Evolutionary conservation across 1,140 invertebrate genomes (phyloP).

Genomic region (Drosophila ambigua): DNA sequence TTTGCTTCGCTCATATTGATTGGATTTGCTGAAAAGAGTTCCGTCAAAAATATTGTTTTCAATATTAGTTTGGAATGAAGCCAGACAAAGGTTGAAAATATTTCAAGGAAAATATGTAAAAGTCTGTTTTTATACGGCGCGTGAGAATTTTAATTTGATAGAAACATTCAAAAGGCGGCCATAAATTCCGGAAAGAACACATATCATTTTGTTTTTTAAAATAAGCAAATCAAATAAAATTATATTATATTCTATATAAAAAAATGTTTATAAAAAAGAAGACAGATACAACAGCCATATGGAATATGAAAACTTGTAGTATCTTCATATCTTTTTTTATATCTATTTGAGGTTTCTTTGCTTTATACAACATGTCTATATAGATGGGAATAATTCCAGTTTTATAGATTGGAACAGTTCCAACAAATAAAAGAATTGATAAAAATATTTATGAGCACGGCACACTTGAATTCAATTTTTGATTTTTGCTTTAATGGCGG

Average conservation of each 20-base stretch:
- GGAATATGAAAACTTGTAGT: slow-evolving; percentile 42
- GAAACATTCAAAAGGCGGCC: slow-evolving; percentile 55
- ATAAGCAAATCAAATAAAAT: slow-evolving; percentile 62
- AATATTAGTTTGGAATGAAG: slow-evolving; percentile 14
- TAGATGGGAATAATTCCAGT: slow-evolving; percentile 66
- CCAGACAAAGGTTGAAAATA: slow-evolving; percentile 31
- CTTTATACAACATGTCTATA: slow-evolving; percentile 22
- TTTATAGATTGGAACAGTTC: slow-evolving; percentile 75
- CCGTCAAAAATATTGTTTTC: background rate
- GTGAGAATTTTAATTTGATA: slow-evolving; percentile 61
- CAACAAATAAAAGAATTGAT: slow-evolving; percentile 47
- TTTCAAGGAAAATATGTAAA: slow-evolving; percentile 31
- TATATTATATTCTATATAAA: slow-evolving; percentile 21
- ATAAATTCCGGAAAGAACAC: slow-evolving; percentile 61
- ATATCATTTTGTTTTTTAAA: slow-evolving; percentile 70
- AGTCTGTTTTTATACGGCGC: slow-evolving; percentile 45
- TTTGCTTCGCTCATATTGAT: slow-evolving; percentile 73
- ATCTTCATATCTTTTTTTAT: slow-evolving; percentile 26
- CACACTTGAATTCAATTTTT: slow-evolving; percentile 62
- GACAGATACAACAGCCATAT: slow-evolving; percentile 53
- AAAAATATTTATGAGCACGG: slow-evolving; percentile 62
- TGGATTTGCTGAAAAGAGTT: slow-evolving; percentile 37
- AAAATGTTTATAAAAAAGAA: slow-evolving; percentile 31
- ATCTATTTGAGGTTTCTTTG: slow-evolving; percentile 46
- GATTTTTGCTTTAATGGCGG: background rate